These are phyloP conservation scores for Ascaphus truei DNA, from an alignment of 2,113 vertebrate species.

Conservation along the genomic window DNA sequence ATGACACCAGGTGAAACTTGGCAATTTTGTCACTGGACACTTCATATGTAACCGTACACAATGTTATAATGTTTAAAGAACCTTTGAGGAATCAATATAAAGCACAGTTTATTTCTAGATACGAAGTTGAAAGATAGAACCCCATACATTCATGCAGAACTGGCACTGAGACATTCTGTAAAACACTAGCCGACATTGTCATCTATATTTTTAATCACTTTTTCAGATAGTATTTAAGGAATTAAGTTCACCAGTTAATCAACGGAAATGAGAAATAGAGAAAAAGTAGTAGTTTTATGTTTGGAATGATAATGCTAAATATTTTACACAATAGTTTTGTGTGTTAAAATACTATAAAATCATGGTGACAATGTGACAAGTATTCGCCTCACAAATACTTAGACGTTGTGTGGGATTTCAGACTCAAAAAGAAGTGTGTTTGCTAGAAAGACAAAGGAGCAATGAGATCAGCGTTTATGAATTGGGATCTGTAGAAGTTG, in stretches of 20 bases:
- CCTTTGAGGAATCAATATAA: no score
- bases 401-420: slow-evolving; percentile 18
- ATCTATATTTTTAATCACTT: background rate
- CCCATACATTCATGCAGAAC: no score
- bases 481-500: background rate
- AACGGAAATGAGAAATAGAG: background rate
- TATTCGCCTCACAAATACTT: slow-evolving; percentile 12
- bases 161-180: no score
- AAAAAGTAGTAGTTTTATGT: background rate
- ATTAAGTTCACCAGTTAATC: background rate
- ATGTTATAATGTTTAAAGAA: no score
- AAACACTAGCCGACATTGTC: no score
- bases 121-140: no score
- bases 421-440: background rate
- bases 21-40: no score
- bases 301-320: background rate
- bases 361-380: slow-evolving; percentile 14
- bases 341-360: background rate
- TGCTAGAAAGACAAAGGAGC: background rate
- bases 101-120: no score
- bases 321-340: background rate
- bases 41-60: no score
- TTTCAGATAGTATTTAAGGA: background rate
- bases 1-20: no score
- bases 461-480: background rate